These are phyloP conservation scores for Prunella fulvescens DNA, from an alignment of 2,113 vertebrate genomes.

Conservation along the genomic window DNA sequence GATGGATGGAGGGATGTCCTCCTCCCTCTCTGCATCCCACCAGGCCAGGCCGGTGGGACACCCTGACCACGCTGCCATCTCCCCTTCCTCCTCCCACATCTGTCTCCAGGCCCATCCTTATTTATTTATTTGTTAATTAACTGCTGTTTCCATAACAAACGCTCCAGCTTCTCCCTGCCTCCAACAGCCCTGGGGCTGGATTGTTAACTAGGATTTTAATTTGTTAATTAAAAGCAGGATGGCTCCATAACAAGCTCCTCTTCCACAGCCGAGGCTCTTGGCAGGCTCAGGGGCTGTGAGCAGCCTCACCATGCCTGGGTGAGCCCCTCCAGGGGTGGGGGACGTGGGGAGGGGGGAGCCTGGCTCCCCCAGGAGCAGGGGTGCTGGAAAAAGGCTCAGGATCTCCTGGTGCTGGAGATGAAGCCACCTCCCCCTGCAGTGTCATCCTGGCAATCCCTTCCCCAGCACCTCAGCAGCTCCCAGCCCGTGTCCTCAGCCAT, in stretches of 20 bases:
- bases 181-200: constrained; percentile 68
- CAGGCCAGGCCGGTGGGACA: not conserved
- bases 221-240: constrained; percentile 77
- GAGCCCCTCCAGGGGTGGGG: not conserved
- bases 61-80: not conserved
- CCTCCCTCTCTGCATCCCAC: rapidly evolving
- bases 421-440: not conserved
- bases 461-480: not conserved
- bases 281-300: not conserved
- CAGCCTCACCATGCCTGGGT: not conserved
- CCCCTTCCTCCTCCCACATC: constrained; percentile 34
- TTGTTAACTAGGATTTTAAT: constrained; percentile 78
- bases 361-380: rapidly evolving
- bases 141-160: constrained; percentile 75
- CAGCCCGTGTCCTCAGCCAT: rapidly evolving
- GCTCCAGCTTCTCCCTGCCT: constrained; percentile 64
- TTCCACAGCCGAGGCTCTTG: not conserved
- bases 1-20: no score
- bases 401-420: not conserved
- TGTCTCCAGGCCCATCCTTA: constrained; percentile 46
- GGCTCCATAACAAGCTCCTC: constrained; percentile 58
- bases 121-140: constrained; percentile 72
- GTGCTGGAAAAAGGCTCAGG: not conserved
- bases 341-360: rapidly evolving
- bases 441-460: not conserved